These are phyloP conservation scores for Isichthys henryi DNA, from an alignment of 2,113 vertebrate genomes.

Conservation along the genomic window DNA sequence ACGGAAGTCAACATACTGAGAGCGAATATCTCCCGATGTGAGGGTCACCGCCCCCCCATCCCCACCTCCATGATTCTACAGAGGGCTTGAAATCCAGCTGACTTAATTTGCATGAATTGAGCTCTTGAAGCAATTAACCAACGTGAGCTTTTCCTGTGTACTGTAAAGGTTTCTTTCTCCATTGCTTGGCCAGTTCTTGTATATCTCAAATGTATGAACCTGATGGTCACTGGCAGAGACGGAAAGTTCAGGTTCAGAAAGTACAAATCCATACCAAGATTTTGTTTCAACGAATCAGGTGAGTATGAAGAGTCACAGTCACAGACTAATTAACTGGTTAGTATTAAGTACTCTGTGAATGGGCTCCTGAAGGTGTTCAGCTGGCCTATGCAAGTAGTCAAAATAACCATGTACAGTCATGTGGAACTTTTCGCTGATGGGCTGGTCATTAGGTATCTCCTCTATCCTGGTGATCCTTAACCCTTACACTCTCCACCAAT, in stretches of 20 bases:
- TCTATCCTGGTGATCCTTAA: background rate
- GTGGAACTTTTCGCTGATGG: background rate
- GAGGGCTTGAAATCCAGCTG: background rate
- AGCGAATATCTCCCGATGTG: background rate
- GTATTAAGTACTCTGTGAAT: too few relatives aligned
- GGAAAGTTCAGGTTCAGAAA: background rate
- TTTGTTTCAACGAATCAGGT: too few relatives aligned
- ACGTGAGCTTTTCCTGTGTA: background rate
- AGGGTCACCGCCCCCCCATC: background rate
- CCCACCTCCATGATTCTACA: background rate
- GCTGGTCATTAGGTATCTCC: background rate
- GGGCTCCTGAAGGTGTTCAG: background rate
- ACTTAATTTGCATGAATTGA: background rate
- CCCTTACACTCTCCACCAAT: background rate
- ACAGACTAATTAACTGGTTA: too few relatives aligned
- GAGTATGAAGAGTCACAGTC: too few relatives aligned
- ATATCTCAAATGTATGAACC: background rate
- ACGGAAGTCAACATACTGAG: background rate
- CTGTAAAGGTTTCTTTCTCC: background rate
- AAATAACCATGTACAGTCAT: background rate
- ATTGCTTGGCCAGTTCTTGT: background rate
- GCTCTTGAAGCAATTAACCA: background rate
- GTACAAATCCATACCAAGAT: too few relatives aligned
- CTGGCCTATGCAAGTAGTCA: background rate
- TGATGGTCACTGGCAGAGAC: background rate